Evolutionary conservation across 2,113 vertebrate species (phyloP).

Genomic region (Halichoeres trimaculatus): DNA sequence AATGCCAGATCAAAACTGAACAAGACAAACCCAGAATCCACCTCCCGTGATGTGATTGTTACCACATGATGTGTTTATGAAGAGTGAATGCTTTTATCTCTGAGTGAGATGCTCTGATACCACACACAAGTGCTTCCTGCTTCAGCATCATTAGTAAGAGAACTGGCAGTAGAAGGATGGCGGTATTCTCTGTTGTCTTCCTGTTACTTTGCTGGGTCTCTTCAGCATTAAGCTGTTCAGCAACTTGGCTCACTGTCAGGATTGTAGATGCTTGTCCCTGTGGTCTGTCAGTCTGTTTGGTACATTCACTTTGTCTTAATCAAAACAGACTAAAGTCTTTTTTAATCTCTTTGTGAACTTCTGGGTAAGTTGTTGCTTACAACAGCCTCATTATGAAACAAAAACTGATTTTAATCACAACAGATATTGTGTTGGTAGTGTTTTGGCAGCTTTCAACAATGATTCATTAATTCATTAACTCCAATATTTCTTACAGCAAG

Average conservation of each 20-base stretch:
- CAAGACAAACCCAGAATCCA: neutral
- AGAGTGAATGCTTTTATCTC: neutral
- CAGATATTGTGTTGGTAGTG: neutral
- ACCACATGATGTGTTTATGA: neutral
- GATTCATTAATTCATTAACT: neutral
- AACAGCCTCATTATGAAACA: neutral
- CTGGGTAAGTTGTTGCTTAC: neutral
- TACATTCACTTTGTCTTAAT: neutral
- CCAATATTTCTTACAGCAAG: neutral
- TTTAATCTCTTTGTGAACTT: neutral
- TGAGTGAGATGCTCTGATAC: neutral
- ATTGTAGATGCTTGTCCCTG: neutral
- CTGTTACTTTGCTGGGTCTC: neutral
- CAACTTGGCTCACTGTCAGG: neutral
- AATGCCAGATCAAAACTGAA: too few species aligned
- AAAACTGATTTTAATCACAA: neutral
- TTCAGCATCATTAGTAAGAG: neutral
- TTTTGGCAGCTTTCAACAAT: neutral
- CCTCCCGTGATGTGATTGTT: neutral
- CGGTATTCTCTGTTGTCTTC: neutral
- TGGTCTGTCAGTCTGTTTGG: neutral
- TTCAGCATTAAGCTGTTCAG: neutral
- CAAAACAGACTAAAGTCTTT: too few species aligned
- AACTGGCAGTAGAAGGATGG: neutral
- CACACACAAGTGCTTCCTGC: neutral